These are phyloP conservation scores for Oryzias woworae DNA, from an alignment of 2,113 vertebrate species.

Conservation along the genomic window DNA sequence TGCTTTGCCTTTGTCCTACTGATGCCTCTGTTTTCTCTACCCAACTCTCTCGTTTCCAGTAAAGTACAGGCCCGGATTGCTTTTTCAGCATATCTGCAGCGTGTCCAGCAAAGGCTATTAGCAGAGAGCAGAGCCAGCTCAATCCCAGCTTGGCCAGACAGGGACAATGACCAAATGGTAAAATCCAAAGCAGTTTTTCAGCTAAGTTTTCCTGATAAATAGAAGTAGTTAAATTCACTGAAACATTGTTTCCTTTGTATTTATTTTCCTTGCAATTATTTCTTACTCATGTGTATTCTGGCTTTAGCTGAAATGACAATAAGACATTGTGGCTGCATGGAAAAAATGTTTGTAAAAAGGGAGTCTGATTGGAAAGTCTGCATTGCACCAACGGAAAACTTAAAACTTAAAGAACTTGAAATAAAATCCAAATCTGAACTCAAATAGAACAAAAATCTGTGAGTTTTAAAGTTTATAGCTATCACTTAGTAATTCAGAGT, in stretches of 20 bases:
- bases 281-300: slow-evolving; percentile 40
- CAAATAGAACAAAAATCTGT: too few species aligned
- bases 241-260: slow-evolving; percentile 39
- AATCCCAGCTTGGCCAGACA: slow-evolving; percentile 80
- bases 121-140: slow-evolving; percentile 77
- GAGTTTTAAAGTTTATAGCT: too few species aligned
- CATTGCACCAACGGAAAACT: slow-evolving; percentile 47
- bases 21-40: slow-evolving; percentile 8
- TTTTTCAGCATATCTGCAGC: slow-evolving; percentile 92
- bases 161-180: slow-evolving; percentile 94
- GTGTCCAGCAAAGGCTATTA: slow-evolving; percentile 87
- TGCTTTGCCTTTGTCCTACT: slow-evolving; percentile 20
- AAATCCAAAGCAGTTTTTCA: slow-evolving; percentile 35
- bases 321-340: slow-evolving; percentile 39
- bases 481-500: too few species aligned
- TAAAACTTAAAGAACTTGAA: slow-evolving; percentile 29
- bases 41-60: slow-evolving; percentile 70
- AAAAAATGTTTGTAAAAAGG: slow-evolving; percentile 46
- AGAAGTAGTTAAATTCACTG: slow-evolving; percentile 17
- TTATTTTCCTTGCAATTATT: slow-evolving; percentile 48
- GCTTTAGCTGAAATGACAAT: slow-evolving; percentile 45
- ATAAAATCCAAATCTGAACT: neutral
- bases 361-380: slow-evolving; percentile 58
- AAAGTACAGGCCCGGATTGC: slow-evolving; percentile 93
- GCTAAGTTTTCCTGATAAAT: slow-evolving; percentile 17